phyloP scores from a whole-genome alignment of 2,797 vertebrate species.

The Okamejei kenojei region DNA sequence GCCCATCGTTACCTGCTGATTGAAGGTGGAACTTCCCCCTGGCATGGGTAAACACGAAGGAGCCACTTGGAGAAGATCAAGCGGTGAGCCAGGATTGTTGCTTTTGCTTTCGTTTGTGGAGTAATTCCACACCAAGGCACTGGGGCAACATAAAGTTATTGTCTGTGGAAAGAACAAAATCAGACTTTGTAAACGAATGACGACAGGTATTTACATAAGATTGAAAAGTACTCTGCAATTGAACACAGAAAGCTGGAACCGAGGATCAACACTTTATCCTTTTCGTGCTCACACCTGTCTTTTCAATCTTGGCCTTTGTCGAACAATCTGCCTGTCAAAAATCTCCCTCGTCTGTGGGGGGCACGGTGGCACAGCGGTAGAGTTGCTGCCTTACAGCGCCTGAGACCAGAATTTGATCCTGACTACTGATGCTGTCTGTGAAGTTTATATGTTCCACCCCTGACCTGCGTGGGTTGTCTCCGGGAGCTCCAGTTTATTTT shows the following conservation, averaged over 20 bases:
- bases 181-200: neutral
- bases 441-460: too few relatives aligned
- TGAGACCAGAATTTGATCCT: too few relatives aligned
- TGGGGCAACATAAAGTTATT: slow-evolving; percentile 68
- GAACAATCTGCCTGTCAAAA: too few relatives aligned
- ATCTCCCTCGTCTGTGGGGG: too few relatives aligned
- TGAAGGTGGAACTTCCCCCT: slow-evolving; percentile 59
- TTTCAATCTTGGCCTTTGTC: too few relatives aligned
- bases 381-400: too few relatives aligned
- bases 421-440: too few relatives aligned
- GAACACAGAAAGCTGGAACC: neutral
- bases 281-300: too few relatives aligned
- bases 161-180: slow-evolving; percentile 50
- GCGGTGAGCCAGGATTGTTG: slow-evolving; percentile 59
- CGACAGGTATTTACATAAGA: neutral
- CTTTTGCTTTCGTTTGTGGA: slow-evolving; percentile 61
- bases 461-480: too few relatives aligned
- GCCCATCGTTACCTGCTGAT: slow-evolving; percentile 55
- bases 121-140: slow-evolving; percentile 72
- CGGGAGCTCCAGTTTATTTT: too few relatives aligned
- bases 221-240: neutral
- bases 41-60: slow-evolving; percentile 65
- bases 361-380: too few relatives aligned
- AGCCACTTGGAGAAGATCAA: slow-evolving; percentile 63
- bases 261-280: too few relatives aligned